Conservation (phyloP, 2,888 invertebrate genomes). For the Drosophila infuscata region DNA sequence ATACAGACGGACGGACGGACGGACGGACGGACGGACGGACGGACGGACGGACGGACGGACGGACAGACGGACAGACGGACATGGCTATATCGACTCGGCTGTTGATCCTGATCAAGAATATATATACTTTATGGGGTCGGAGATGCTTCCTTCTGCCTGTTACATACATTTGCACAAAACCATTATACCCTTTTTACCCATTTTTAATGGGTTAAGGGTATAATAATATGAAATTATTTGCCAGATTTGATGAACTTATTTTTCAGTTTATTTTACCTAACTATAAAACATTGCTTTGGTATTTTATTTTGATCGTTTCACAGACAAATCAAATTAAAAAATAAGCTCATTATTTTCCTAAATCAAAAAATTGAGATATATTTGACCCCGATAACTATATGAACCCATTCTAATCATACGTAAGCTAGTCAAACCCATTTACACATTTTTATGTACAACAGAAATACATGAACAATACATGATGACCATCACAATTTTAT, state of each 20-base stretch:
- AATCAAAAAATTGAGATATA: neutral
- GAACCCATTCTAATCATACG: neutral
- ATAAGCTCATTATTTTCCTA: neutral
- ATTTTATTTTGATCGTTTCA: neutral
- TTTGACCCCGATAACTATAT: neutral
- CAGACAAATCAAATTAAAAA: neutral
- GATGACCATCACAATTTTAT: neutral
- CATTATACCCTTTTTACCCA: no score
- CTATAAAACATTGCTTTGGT: neutral
- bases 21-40: no score
- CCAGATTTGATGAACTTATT: neutral
- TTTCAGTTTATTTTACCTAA: neutral
- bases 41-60: no score
- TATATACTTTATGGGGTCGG: no score
- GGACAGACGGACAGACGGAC: no score
- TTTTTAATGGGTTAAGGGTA: no score
- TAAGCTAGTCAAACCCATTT: neutral
- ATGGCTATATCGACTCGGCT: no score
- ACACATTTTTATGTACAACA: neutral
- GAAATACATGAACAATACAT: neutral
- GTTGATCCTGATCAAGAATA: no score
- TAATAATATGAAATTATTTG: neutral
- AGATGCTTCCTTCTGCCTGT: no score
- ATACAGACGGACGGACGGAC: no score
- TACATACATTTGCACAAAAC: no score